Evolutionary conservation across 2,113 vertebrate species (phyloP).

Genomic region (Zeus faber): DNA sequence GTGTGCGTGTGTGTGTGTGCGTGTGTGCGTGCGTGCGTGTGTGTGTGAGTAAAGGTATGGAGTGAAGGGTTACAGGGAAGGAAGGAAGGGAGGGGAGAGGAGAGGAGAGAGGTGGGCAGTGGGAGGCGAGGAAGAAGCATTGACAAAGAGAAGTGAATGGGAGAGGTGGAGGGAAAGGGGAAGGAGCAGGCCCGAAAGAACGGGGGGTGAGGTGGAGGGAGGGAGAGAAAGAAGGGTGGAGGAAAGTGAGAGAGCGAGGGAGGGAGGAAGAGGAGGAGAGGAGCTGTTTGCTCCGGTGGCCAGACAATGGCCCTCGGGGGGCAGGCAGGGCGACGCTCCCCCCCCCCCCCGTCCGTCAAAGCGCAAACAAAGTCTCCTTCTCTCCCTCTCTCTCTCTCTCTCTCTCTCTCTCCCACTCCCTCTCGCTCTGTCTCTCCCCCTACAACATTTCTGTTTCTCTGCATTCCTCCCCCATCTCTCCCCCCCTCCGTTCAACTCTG

Average conservation of each 20-base stretch:
- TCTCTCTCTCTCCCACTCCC: constrained; percentile 3
- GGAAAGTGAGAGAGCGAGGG: constrained; percentile 15
- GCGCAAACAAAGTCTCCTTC: background rate
- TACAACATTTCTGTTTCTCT: constrained; percentile 2
- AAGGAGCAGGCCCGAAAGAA: background rate
- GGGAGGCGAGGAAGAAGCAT: background rate
- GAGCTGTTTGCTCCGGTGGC: too few species aligned
- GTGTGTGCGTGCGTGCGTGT: background rate
- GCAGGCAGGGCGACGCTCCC: too few species aligned
- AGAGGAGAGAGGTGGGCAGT: constrained; percentile 1
- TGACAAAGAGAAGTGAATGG: background rate
- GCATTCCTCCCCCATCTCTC: background rate
- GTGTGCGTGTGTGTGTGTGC: constrained; percentile 20
- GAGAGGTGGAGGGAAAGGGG: background rate
- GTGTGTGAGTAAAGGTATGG: constrained; percentile 7
- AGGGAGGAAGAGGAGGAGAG: constrained; percentile 7
- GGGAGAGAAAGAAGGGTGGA: background rate
- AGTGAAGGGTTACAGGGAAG: constrained; percentile 18
- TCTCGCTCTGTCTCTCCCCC: background rate
- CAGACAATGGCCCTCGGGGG: too few species aligned
- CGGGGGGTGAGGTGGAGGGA: background rate
- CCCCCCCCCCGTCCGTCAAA: constrained; percentile 42
- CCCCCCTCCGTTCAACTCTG: background rate
- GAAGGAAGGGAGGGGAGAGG: background rate
- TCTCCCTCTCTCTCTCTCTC: background rate